Evolutionary conservation across 2,888 invertebrate species (phyloP).

Genomic region (Ophioninae sp.): DNA sequence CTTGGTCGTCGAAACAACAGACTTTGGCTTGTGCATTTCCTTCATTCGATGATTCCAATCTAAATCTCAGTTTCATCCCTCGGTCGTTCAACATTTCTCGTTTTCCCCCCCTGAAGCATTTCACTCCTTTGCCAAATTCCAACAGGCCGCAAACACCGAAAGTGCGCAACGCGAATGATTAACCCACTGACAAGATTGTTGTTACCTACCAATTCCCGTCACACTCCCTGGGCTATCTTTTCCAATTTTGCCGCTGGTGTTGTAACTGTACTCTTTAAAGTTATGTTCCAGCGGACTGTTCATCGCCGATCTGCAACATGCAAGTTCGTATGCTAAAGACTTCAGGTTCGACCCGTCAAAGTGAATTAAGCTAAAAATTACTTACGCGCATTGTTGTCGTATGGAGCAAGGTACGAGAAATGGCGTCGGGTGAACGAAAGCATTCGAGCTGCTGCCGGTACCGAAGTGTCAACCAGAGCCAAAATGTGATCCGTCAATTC

Average conservation of each 20-base stretch:
- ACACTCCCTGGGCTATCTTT: slow-evolving; percentile 69
- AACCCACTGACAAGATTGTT: background rate
- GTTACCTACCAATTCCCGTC: slow-evolving; percentile 74
- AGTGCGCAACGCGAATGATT: background rate
- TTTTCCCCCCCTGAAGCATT: background rate
- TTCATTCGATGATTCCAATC: background rate
- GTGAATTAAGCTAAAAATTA: background rate
- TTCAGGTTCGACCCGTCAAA: background rate
- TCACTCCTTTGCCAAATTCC: no score
- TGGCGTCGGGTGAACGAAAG: slow-evolving; percentile 2
- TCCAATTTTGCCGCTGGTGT: slow-evolving; percentile 57
- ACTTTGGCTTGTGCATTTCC: background rate
- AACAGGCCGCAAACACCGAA: no score
- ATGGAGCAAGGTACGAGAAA: slow-evolving; percentile 22
- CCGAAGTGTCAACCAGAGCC: background rate
- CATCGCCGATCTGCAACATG: slow-evolving; percentile 78
- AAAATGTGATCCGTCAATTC: no score
- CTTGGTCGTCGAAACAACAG: background rate
- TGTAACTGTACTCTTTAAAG: slow-evolving; percentile 77
- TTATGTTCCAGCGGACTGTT: slow-evolving; percentile 79
- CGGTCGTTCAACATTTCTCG: background rate
- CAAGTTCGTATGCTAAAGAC: background rate
- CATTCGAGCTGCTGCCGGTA: slow-evolving; percentile 6
- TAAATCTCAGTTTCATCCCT: background rate
- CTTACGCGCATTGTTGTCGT: slow-evolving; percentile 62